Base-by-base conservation (phyloP, 92 coral and sea anemone species). In the Epizoanthus fatuus region DNA sequence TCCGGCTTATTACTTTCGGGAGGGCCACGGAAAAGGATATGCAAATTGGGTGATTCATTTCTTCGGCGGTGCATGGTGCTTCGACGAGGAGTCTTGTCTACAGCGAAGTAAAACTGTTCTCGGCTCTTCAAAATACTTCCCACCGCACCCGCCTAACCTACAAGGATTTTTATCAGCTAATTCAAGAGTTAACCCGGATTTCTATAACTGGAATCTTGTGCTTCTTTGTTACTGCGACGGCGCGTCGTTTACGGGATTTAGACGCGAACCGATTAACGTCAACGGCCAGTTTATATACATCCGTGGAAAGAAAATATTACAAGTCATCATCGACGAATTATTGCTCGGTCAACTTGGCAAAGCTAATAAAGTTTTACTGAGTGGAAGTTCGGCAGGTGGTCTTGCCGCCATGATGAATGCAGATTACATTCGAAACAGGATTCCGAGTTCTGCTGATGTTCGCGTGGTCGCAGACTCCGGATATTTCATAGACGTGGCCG, bases 1-100 rank as follows among this genome's bases (percentile, higher is more conserved):
- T 79, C 98, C 98, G 7, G 98, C 96, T 45, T 94, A 92, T 38
- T 94, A 92, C 80, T 90, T 75, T 84, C 77, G 98, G 56, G 84
- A 87, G 68, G 98, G 98, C 9, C 86, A 83, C 19, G 95, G 92
- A 81, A 74, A 78, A 82, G 96, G 98, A 52, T 51, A n/a, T 22
- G 39, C 83, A 16, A 92, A 90, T 80, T 94, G 98, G 98, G 86
- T 94, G 49, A 84, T 94, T 73, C 95, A 94, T 56, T 94, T 94
- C 92, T 94, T 94, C 37, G 98, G 98, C 3, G 98, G 98, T 45
- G 98, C 98, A 9, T 94, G 98, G 98, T 94, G 98, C 85, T 94
- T 87, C 37, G 98, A 94, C 70, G 98, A 92, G 62, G 87, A 81
- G 40, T 92, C 98, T 3, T 94, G 98, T 71, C 83, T 94, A 17